Conservation (phyloP, 2,113 vertebrate species). For the Trichomycterus rosablanca region DNA sequence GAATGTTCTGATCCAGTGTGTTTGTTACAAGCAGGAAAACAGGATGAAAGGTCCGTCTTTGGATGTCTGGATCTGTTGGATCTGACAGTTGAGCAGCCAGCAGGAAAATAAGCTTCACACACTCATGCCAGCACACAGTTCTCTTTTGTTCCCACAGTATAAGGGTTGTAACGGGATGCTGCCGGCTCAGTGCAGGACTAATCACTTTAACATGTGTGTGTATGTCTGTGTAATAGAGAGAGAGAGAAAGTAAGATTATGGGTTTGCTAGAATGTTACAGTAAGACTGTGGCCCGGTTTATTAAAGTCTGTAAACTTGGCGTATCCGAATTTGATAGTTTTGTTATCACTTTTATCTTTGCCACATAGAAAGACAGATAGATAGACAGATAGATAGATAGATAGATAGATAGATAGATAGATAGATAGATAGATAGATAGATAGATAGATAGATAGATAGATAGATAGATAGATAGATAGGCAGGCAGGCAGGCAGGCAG, state of each 20-base stretch:
- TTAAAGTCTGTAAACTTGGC: no score
- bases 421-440: no score
- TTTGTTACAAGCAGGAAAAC: conserved; percentile 12
- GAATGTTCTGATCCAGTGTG: conserved; percentile 39
- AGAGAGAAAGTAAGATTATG: no score
- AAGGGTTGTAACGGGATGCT: conserved; percentile 28
- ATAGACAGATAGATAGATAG: no score
- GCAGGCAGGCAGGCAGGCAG: no score
- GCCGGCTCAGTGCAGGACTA: conserved; percentile 32
- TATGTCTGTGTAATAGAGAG: not conserved
- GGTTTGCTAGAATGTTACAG: not conserved
- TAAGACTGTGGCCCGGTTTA: no score
- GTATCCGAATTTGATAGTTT: no score
- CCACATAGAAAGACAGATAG: no score
- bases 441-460: no score
- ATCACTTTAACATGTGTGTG: conserved; percentile 38
- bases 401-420: no score
- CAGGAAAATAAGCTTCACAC: conserved; percentile 28
- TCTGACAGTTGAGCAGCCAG: conserved; percentile 9
- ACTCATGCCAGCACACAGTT: conserved; percentile 18
- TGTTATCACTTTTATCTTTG: no score
- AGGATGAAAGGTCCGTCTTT: conserved; percentile 23
- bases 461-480: no score
- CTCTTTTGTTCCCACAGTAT: conserved; percentile 41
- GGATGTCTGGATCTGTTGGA: conserved; percentile 31